Evolutionary conservation across 2,888 invertebrate genomes (phyloP), one percentile per base, ranked within the genome.

Genomic region (Drosophila glabriapex): DNA sequence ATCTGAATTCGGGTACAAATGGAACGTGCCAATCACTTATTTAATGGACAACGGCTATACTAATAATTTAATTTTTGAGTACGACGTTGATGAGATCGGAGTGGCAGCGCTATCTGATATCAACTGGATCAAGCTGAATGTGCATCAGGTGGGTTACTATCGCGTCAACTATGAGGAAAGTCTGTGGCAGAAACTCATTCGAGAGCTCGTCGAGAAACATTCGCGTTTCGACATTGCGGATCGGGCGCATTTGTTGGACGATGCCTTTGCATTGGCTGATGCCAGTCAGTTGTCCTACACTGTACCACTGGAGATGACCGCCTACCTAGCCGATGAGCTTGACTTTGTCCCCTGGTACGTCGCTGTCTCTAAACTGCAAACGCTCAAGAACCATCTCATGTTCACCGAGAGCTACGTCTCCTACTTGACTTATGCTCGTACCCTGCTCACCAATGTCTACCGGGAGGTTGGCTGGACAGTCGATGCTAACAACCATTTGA

Each of bases 11-110:
- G 92, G 93, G 16, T 97, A 97, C 90, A 95, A 95, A 56, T 98
- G 98, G 98, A 96, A 95, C 76, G 95, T 98, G 56, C 97, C 98
- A 0, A 93, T 98, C 9, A 96, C 96, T 0, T 97, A 96, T 87
- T 94, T 94, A 46, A 96, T 96, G 0, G 94, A 94, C 71, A 93
- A 91, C 69, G 61, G 22, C 3, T 83, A 85, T 10, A 83, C 93
- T 0, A 82, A 91, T 9, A 73, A 75, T 3, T 22, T 78, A 0
- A 91, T 94, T 82, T 92, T 93, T 16, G 65, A 87, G 7, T 68
- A 90, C 55, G 29, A 76, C 6, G 33, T 62, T 2, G 66, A 78
- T 9, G n/a, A 54, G 4, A 64, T 58, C 4, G 56, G 9, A 14
- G 55, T 87, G 25, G 92, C 92, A 0, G 86, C 94, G 12, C 88